Evolutionary conservation across 2,797 vertebrate genomes (phyloP).

Genomic region (Morus bassanus): DNA sequence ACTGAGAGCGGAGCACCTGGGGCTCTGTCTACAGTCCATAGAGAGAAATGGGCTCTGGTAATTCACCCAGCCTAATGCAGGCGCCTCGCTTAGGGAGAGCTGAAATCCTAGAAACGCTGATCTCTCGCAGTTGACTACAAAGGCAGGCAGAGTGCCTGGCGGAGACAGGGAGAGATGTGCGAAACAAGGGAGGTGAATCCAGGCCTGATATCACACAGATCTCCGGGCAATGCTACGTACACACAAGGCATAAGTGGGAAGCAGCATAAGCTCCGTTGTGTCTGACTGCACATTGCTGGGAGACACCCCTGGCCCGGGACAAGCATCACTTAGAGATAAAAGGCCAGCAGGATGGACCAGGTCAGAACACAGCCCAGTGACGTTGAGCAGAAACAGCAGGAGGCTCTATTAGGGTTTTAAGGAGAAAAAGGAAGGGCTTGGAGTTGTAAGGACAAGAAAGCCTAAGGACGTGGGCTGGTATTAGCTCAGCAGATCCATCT

Average conservation of each 20-base stretch:
- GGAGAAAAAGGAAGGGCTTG: neutral
- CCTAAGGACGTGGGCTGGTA: neutral
- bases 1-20: neutral
- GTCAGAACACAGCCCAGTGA: neutral
- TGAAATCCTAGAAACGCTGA: neutral
- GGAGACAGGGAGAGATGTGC: neutral
- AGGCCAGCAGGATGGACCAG: neutral
- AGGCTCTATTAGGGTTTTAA: neutral
- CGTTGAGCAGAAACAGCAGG: neutral
- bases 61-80: neutral
- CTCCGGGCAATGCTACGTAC: neutral
- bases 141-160: neutral
- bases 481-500: neutral
- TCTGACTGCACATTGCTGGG: neutral
- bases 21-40: neutral
- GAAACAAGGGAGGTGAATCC: neutral
- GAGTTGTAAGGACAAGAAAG: neutral
- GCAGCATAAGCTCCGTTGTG: rapidly evolving
- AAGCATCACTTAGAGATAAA: neutral
- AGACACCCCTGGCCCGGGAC: neutral
- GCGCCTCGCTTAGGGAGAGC: neutral
- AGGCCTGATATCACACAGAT: neutral
- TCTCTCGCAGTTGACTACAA: neutral
- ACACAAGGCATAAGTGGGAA: rapidly evolving
- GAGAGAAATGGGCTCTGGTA: neutral